A percentile compares a stretch with the other conserved stretches of the same genome.
Conservation (phyloP, 2,113 vertebrate species). For the Pimephales promelas region DNA sequence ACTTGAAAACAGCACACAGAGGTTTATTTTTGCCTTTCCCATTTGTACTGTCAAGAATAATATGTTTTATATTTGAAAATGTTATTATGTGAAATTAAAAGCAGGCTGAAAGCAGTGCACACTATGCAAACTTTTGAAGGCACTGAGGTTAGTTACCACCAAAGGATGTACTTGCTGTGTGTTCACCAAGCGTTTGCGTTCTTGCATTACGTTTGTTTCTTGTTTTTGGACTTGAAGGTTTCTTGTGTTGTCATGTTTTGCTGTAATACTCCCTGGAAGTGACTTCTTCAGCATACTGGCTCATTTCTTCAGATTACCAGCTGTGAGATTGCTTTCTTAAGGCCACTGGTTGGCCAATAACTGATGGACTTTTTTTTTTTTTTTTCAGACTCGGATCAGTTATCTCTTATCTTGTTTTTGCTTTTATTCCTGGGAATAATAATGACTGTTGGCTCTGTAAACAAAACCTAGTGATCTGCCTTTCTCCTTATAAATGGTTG, state of each 20-base stretch:
- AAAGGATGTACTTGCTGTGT: too few species aligned
- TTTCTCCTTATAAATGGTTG: neutral
- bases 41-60: slow-evolving; percentile 63
- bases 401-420: slow-evolving; percentile 23
- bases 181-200: neutral
- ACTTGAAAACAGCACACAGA: slow-evolving; percentile 65
- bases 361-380: slow-evolving; percentile 51
- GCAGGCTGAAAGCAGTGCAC: slow-evolving; percentile 62
- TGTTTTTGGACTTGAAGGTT: slow-evolving; percentile 73
- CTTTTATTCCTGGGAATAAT: slow-evolving; percentile 8
- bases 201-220: slow-evolving; percentile 59
- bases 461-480: neutral
- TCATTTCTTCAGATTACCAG: slow-evolving; percentile 44
- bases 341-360: slow-evolving; percentile 81
- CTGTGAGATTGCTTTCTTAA: slow-evolving; percentile 41
- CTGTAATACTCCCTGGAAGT: slow-evolving; percentile 69
- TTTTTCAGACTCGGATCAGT: neutral
- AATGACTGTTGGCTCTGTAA: slow-evolving; percentile 15
- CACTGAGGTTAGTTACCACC: too few species aligned
- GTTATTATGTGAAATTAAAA: slow-evolving; percentile 63
- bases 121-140: too few species aligned
- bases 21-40: slow-evolving; percentile 57
- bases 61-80: slow-evolving; percentile 54
- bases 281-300: slow-evolving; percentile 59
- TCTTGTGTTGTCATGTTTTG: slow-evolving; percentile 65